phyloP scores from a whole-genome alignment of 2,797 vertebrate species.

The Pseudochaenichthys georgianus region DNA sequence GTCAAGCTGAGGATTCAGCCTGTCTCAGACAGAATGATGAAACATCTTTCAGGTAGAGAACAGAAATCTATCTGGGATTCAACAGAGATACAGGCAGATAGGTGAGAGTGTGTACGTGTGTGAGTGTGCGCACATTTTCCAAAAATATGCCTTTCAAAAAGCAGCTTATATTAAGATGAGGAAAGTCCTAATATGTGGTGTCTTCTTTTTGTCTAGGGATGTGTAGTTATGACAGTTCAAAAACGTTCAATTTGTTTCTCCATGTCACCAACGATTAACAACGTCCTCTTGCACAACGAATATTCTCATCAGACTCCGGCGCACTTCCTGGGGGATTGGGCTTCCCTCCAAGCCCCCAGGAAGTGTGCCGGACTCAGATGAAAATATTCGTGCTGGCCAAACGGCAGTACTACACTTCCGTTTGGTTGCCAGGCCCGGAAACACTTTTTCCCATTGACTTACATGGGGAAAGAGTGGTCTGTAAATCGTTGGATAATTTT shows the following conservation, averaged over 20 bases:
- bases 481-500: no score
- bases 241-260: not conserved
- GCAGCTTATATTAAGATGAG: not conserved
- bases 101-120: not conserved
- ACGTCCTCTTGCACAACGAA: not conserved
- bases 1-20: slow-evolving; percentile 32
- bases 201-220: slow-evolving; percentile 13
- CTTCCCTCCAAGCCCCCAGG: no score
- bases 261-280: slow-evolving; percentile 7
- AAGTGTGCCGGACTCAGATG: no score
- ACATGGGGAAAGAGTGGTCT: no score
- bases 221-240: not conserved
- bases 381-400: no score
- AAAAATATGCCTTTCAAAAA: not conserved
- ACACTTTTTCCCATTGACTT: no score
- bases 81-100: not conserved
- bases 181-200: not conserved
- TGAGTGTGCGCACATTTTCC: not conserved
- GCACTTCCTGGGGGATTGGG: no score
- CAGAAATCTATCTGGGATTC: slow-evolving; percentile 13
- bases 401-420: no score
- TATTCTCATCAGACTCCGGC: no score
- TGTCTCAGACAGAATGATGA: slow-evolving; percentile 22
- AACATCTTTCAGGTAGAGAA: slow-evolving; percentile 24
- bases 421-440: no score